Percentiles rank a stretch among this genome's conserved stretches.
Conservation (phyloP, 2,113 vertebrate genomes). For the Tor tambroides region DNA sequence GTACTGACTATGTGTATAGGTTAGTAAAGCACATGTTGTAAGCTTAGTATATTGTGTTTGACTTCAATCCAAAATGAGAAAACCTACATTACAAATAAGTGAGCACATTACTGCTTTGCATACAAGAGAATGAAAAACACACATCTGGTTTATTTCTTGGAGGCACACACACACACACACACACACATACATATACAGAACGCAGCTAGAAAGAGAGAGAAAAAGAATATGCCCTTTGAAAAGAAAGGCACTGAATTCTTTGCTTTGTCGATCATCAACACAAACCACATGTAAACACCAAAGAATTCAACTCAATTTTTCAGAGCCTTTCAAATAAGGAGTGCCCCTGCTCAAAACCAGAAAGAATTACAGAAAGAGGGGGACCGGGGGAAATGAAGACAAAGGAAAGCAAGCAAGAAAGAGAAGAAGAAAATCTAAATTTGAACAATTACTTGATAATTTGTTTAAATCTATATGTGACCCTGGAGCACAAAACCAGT, state of each 20-base stretch:
- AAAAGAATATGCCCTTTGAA: not conserved
- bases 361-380: not conserved
- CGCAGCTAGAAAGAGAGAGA: slow-evolving; percentile 53
- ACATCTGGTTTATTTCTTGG: slow-evolving; percentile 25
- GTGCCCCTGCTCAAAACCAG: not conserved
- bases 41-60: slow-evolving; percentile 37
- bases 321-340: not conserved
- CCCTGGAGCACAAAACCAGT: too few relatives aligned
- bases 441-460: not conserved
- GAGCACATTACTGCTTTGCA: slow-evolving; percentile 31
- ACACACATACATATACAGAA: slow-evolving; percentile 52
- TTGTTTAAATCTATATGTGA: not conserved
- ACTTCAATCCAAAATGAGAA: slow-evolving; percentile 14
- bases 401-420: not conserved
- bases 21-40: not conserved
- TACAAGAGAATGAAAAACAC: slow-evolving; percentile 55
- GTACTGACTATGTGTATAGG: too few relatives aligned
- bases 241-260: slow-evolving; percentile 40
- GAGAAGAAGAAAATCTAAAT: not conserved
- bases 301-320: not conserved
- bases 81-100: slow-evolving; percentile 16
- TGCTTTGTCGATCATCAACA: slow-evolving; percentile 36
- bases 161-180: slow-evolving; percentile 50
- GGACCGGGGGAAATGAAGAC: not conserved
- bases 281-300: slow-evolving; percentile 29